Conservation (phyloP, 2,888 invertebrate genomes). For the Torymus tubicola region DNA sequence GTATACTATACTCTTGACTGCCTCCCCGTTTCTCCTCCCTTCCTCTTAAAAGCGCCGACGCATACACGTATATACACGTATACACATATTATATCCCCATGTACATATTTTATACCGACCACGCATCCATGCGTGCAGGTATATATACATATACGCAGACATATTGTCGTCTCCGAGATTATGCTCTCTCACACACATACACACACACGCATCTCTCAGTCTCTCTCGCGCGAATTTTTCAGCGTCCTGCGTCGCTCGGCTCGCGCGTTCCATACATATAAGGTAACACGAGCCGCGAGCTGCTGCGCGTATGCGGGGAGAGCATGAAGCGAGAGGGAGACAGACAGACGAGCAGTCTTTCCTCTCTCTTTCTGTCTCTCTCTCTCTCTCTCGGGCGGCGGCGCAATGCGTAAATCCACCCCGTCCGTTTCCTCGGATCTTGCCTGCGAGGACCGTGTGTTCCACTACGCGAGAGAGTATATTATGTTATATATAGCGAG, state of each 20-base stretch:
- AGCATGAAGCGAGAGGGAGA: constrained; percentile 51
- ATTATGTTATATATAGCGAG: too few species aligned
- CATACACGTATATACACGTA: too few species aligned
- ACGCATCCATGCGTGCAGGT: not conserved
- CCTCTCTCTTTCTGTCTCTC: too few species aligned
- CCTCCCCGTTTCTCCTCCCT: too few species aligned
- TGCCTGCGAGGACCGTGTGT: not conserved
- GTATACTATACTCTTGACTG: too few species aligned
- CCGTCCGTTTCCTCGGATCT: constrained; percentile 47
- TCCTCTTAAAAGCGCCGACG: too few species aligned
- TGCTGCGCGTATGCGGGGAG: constrained; percentile 9
- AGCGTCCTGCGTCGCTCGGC: constrained; percentile 60
- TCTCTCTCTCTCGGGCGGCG: constrained; percentile 11
- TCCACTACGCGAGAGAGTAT: constrained; percentile 4
- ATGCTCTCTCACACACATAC: too few species aligned
- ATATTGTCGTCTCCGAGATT: too few species aligned
- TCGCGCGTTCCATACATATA: constrained; percentile 68
- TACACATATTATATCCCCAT: not conserved
- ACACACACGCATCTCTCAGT: too few species aligned
- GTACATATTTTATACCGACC: not conserved
- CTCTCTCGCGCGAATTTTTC: constrained; percentile 59
- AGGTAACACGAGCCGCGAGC: constrained; percentile 65
- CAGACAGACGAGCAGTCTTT: not conserved
- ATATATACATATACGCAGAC: not conserved
- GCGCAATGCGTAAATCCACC: constrained; percentile 64